Conservation (phyloP, 2,797 vertebrate species). For the Mustela erminea region DNA sequence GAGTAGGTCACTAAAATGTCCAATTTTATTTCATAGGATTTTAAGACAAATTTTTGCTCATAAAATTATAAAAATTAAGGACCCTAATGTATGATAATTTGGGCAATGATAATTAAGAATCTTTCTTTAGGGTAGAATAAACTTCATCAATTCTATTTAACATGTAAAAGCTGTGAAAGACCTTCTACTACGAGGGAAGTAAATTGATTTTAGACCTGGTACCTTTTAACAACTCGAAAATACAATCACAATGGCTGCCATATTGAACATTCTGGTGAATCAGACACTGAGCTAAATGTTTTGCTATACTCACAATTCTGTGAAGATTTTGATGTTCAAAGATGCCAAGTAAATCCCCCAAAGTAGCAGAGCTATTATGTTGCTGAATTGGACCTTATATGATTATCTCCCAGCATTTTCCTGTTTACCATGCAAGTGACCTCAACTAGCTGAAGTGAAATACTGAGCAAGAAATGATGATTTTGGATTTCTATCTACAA, state of each 20-base stretch:
- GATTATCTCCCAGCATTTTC: not conserved
- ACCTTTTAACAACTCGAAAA: not conserved
- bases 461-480: not conserved
- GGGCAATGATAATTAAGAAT: not conserved
- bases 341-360: not conserved
- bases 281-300: not conserved
- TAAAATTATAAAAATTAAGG: not conserved
- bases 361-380: not conserved
- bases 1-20: not conserved
- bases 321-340: not conserved
- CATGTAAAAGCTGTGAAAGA: not conserved
- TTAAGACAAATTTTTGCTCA: conserved; percentile 7
- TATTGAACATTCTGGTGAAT: not conserved
- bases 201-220: not conserved
- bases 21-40: not conserved
- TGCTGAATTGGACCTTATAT: not conserved
- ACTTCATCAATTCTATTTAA: not conserved
- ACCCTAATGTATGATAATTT: not conserved
- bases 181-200: not conserved
- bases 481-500: not conserved
- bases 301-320: not conserved
- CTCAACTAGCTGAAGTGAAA: not conserved
- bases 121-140: not conserved
- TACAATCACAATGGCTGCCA: not conserved
- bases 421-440: not conserved